Evolutionary conservation across 2,888 invertebrate genomes (phyloP), one percentile per base, ranked within the genome.

Genomic region (Lysandra coridon): DNA sequence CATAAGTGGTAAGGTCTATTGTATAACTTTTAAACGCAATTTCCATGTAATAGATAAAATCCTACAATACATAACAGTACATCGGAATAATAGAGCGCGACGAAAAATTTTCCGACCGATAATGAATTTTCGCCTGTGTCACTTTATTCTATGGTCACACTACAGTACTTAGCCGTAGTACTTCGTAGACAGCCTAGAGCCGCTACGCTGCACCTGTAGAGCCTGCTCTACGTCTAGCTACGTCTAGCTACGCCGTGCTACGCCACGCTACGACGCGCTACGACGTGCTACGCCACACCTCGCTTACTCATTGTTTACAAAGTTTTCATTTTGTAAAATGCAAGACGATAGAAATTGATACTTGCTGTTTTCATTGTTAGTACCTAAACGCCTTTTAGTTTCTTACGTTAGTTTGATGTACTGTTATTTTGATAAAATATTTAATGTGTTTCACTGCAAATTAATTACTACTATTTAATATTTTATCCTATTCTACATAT

Each of bases 131-230:
- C 30, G 30, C 33, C 33, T 69, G 69, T 33, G 10, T 10, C 7
- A 44, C 14, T 69, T 2, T 33, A 14, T 69, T 69, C 33, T 44
- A 44, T 44, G 7, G 2, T 44, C 10, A 2, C 44, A 44, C 10
- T 44, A 2, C 40, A 37, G 37, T 49, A 49, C 49, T 10, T 49
- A 10, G 44, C 6, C n/a, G n/a, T 60, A 60, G 60, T 40, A 6
- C n/a, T 0, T 2, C 23, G 62, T 62, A 62, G 62, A 62, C 62
- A 62, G 62, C 62, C 62, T 62, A 62, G 62, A 7, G 62, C 23
- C 62, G 30, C 64, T 64, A 64, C n/a, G 69, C 69, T 17, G 17
- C 69, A 69, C 69, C 69, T 69, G 33, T 69, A 69, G 69, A 33
- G 12, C 69, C 69, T 64, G 30, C 2, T 12, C 69, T 69, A 33